Base-by-base conservation (phyloP, 2,797 vertebrate genomes). In the Catharus ustulatus region DNA sequence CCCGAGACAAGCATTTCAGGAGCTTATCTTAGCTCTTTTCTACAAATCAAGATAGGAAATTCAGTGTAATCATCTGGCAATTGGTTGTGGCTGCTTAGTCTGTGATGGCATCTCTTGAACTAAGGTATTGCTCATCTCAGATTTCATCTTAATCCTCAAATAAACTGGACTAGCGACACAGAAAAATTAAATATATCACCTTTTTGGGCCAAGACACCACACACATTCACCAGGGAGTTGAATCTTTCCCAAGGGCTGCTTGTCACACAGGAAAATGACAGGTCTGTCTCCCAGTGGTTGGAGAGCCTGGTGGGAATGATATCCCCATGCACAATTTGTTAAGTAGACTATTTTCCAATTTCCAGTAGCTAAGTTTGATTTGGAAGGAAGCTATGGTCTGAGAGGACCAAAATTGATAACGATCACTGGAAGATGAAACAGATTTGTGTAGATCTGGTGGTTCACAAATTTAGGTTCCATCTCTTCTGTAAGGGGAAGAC, bases 1-100 rank as follows among this genome's bases (percentile, higher is more conserved):
- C n/a, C 42, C 64, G 30, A 63, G 63, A 84, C 61, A 95, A 93
- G 89, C 71, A 49, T 67, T 95, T 92, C 75, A 78, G 76, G 43
- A 20, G 0, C 21, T 95, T 84, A 89, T 94, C n/a, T 84, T 55
- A 26, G 43, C 26, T 80, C 84, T 84, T 90, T 91, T 94, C 76
- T 76, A 40, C 62, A 78, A 69, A 71, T 84, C 69, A 67, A 83
- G 91, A 73, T 49, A 89, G 73, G 38, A 94, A 59, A 40, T 85
- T 87, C 32, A 30, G 9, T 43, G 59, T 71, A 91, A 84, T 82
- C 67, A 63, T 62, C 52, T 61, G 63, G 48, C 48, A 94, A 27
- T 57, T 81, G 57, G 30, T 88, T 40, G 30, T 15, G 40, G 48
- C 34, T 87, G 59, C 43, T 93, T 89, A 72, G 75, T 62, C 49